These are phyloP conservation scores for Drosophila nigricruria DNA, from an alignment of 2,888 invertebrate genomes.

Conservation along the genomic window DNA sequence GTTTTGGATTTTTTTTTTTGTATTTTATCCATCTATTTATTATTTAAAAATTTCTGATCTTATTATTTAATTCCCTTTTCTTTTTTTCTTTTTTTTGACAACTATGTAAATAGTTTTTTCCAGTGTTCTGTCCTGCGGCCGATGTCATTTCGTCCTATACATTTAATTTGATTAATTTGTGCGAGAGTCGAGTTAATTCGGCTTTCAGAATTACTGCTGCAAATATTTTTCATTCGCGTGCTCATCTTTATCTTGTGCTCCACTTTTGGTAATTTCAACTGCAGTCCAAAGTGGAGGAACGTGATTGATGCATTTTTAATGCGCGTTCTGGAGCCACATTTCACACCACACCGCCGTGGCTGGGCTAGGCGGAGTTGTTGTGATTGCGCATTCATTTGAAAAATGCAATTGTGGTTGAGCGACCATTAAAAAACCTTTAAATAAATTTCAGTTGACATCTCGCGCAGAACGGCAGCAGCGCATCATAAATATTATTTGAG, in stretches of 20 bases:
- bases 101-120: not conserved
- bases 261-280: slow-evolving; percentile 38
- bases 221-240: slow-evolving; percentile 64
- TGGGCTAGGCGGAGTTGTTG: not conserved
- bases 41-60: too few species aligned
- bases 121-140: not conserved
- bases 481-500: slow-evolving; percentile 50
- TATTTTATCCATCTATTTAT: too few species aligned
- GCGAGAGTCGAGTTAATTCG: slow-evolving; percentile 32
- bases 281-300: slow-evolving; percentile 43
- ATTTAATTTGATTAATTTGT: slow-evolving; percentile 67
- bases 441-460: slow-evolving; percentile 46
- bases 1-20: too few species aligned
- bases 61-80: too few species aligned
- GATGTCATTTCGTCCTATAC: slow-evolving; percentile 10
- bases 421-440: slow-evolving; percentile 43
- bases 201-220: slow-evolving; percentile 34
- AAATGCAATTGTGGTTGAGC: slow-evolving; percentile 40
- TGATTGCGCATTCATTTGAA: slow-evolving; percentile 39
- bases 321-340: slow-evolving; percentile 54
- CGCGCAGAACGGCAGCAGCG: slow-evolving; percentile 11
- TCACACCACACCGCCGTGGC: slow-evolving; percentile 1
- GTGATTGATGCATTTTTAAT: slow-evolving; percentile 83
- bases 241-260: slow-evolving; percentile 58
- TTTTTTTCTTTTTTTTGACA: too few species aligned